Conservation (phyloP, 2,888 invertebrate species). For the Heliconius charithonia region DNA sequence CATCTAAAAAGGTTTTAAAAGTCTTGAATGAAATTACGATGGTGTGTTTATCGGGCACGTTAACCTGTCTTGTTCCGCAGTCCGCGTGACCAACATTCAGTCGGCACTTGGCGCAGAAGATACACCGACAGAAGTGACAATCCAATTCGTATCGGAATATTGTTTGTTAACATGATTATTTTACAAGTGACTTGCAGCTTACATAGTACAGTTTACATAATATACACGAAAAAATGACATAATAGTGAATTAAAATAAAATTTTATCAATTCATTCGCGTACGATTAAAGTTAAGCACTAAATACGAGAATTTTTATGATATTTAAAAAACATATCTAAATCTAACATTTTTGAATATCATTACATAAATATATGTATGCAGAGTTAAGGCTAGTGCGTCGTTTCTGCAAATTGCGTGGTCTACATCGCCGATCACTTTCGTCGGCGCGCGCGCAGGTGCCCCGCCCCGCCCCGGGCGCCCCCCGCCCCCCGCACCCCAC, state of each 20-base stretch:
- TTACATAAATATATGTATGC: slow-evolving; percentile 16
- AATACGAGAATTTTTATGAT: neutral
- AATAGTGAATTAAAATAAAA: neutral
- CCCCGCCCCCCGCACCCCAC: slow-evolving; percentile 37
- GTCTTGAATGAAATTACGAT: slow-evolving; percentile 62
- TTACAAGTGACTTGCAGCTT: no score
- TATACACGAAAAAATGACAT: neutral
- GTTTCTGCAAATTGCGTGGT: slow-evolving; percentile 56
- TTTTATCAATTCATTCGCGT: neutral
- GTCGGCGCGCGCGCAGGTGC: slow-evolving; percentile 60
- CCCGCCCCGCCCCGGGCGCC: slow-evolving; percentile 45
- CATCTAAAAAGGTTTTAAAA: slow-evolving; percentile 63
- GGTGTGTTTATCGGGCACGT: slow-evolving; percentile 63
- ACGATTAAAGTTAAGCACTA: neutral
- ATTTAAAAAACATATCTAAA: neutral
- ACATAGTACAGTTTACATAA: neutral
- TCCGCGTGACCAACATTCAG: slow-evolving; percentile 60
- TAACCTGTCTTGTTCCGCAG: slow-evolving; percentile 60
- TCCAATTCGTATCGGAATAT: neutral
- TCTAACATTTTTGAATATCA: neutral
- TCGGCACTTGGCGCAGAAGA: slow-evolving; percentile 45
- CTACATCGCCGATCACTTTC: slow-evolving; percentile 59
- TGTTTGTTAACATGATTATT: neutral
- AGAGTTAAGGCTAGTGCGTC: slow-evolving; percentile 41
- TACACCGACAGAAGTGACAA: slow-evolving; percentile 43